Conservation (phyloP, 2,113 vertebrate genomes). For the Corvus hawaiiensis region DNA sequence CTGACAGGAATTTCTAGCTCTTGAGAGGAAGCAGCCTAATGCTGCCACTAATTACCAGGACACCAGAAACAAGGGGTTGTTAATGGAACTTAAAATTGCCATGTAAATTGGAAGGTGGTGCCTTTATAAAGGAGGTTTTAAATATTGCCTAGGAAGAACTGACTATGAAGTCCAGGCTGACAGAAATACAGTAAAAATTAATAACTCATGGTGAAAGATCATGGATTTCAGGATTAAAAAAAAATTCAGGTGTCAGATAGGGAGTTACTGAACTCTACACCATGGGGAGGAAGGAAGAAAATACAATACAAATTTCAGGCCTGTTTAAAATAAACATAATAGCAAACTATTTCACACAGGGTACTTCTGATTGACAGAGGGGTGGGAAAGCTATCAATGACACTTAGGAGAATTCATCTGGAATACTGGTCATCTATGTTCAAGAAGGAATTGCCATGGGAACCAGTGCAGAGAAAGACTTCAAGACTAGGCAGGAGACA, state of each 20-base stretch:
- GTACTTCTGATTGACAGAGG: not conserved
- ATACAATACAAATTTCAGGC: not conserved
- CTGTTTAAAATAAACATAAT: not conserved
- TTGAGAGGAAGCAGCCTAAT: not conserved
- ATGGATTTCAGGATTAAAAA: not conserved
- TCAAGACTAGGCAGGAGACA: not conserved
- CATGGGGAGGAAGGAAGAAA: not conserved
- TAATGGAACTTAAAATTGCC: not conserved
- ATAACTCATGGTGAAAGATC: not conserved
- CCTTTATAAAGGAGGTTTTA: not conserved
- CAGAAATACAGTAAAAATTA: not conserved
- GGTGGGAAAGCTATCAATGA: not conserved
- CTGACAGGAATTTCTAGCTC: conserved; percentile 1
- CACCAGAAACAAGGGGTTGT: not conserved
- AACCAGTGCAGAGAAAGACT: not conserved
- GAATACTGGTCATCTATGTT: not conserved
- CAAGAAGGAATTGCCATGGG: not conserved
- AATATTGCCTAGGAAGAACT: not conserved
- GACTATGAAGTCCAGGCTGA: not conserved
- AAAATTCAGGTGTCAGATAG: not conserved
- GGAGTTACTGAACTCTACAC: not conserved
- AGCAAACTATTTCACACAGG: not conserved
- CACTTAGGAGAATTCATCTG: not conserved
- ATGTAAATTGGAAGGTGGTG: not conserved
- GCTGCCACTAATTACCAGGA: not conserved